Conservation (phyloP, 2,113 vertebrate genomes). For the Psilopsiagon aurifrons region DNA sequence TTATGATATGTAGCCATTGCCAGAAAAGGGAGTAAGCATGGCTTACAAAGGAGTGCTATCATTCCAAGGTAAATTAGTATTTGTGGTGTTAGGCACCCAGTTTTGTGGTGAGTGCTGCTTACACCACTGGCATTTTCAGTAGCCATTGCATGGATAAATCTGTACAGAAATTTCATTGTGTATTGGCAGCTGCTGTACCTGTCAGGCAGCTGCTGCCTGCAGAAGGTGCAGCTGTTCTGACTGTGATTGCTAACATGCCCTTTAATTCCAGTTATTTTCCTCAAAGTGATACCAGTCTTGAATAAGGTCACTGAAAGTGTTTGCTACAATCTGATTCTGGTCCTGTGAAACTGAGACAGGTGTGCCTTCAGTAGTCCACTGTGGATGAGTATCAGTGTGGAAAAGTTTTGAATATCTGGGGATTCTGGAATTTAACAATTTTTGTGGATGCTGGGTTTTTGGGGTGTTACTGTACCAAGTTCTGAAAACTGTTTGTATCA, state of each 20-base stretch:
- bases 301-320: background rate
- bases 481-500: background rate
- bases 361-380: background rate
- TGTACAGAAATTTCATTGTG: background rate
- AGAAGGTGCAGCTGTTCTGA: background rate
- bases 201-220: background rate
- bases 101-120: background rate
- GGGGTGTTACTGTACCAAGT: background rate
- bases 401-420: background rate
- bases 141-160: background rate
- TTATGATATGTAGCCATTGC: background rate
- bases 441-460: background rate
- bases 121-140: background rate
- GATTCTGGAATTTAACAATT: background rate
- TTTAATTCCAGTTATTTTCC: background rate
- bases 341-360: background rate
- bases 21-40: background rate
- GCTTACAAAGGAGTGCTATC: background rate
- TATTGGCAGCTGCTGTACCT: background rate
- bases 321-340: background rate
- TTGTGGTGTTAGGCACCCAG: background rate
- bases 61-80: background rate
- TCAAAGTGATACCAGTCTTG: fast-evolving
- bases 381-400: background rate
- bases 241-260: background rate